Base-by-base conservation (phyloP, 2,113 vertebrate species). In the Labrus mixtus region DNA sequence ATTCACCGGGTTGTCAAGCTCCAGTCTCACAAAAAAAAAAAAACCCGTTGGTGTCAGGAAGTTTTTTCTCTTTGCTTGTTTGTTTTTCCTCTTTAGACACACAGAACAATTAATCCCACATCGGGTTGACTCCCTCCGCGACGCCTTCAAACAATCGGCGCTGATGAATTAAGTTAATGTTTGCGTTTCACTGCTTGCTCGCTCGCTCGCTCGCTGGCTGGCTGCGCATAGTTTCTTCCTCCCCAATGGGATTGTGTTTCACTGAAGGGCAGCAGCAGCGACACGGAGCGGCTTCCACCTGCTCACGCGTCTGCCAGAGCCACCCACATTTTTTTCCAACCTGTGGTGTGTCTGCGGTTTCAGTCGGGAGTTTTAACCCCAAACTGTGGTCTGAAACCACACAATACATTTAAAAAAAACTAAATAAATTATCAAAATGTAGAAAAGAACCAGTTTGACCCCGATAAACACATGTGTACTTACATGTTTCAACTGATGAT, bases 201-300 rank as follows among this genome's bases (percentile, higher is more conserved):
- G 29, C 29, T 33, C 25, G 25, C 25, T 25, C 11, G 61, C 33
- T 33, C 25, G 25, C 25, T 25, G 2, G 61, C 33, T 74, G 50
- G 69, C 48, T 58, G 69, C 22, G 73, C 66, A 41, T 65, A 86
- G 79, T 89, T 79, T 70, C 59, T 64, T 46, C 73, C 74, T 87
- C 65, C 87, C 81, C 81, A 33, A 7, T 45, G 73, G 76, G 77
- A 72, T 86, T 74, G 78, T 23, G 71, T 90, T 75, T 84, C 78
- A 48, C 22, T 80, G 56, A 66, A 62, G 68, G 82, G 82, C 65
- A 29, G 89, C 85, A 88, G 89, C 90, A 91, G 94, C 85, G 91
- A 89, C 85, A 90, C 87, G 65, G 89, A 84, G 91, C 78, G 87
- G 93, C 48, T n/a, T 87, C 81, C 89, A 93, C 91, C 90, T 93